Percentiles rank a stretch among this genome's conserved stretches.
Conservation (phyloP, 2,797 vertebrate genomes). For the Phyllotis vaccarum region DNA sequence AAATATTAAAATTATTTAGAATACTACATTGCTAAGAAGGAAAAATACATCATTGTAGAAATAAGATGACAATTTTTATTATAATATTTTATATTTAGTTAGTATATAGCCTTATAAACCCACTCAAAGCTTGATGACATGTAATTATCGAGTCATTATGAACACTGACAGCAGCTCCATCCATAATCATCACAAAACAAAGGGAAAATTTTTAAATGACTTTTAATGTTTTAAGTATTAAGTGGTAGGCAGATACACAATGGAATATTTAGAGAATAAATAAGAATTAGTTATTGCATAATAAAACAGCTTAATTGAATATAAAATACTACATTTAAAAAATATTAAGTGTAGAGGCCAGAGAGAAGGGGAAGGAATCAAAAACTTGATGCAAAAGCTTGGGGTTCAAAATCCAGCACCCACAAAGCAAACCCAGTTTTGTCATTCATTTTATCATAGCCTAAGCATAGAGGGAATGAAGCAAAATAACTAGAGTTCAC, state of each 20-base stretch:
- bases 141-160: background rate
- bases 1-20: background rate
- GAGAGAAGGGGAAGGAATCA: background rate
- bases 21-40: background rate
- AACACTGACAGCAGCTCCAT: background rate
- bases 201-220: background rate
- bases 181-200: background rate
- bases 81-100: background rate
- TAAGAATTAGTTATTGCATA: background rate
- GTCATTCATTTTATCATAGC: too few species aligned
- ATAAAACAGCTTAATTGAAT: background rate
- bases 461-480: background rate
- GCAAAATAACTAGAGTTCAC: too few species aligned
- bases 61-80: background rate
- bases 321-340: background rate
- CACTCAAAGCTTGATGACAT: background rate
- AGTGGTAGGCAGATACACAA: background rate
- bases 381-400: background rate
- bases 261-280: background rate
- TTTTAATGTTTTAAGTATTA: background rate
- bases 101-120: background rate
- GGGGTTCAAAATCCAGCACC: background rate
- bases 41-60: background rate
- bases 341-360: background rate
- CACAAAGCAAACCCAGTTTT: too few species aligned